Evolutionary conservation across 2,113 vertebrate genomes (phyloP).

Genomic region (Antechinus flavipes): DNA sequence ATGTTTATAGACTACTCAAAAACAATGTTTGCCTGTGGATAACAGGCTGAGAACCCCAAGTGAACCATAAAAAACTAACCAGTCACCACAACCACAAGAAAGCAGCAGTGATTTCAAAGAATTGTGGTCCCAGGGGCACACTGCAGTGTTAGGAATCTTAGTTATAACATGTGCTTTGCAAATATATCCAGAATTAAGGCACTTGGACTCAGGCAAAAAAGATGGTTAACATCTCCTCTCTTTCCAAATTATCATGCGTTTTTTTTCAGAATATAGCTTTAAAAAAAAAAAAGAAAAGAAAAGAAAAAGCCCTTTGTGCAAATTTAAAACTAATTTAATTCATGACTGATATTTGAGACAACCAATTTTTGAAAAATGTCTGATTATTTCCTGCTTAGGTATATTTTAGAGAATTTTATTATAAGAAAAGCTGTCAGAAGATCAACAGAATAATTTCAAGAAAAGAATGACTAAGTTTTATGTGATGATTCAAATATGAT

Average conservation of each 20-base stretch:
- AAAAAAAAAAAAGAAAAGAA: not conserved
- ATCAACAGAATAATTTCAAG: not conserved
- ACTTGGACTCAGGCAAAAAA: not conserved
- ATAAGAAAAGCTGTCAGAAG: conserved; percentile 25
- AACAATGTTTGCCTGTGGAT: conserved; percentile 10
- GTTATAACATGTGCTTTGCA: not conserved
- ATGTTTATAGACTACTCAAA: conserved; percentile 17
- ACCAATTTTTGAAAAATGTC: not conserved
- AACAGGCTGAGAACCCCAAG: not conserved
- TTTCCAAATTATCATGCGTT: not conserved
- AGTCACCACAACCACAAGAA: conserved; percentile 21
- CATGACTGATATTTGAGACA: conserved; percentile 35
- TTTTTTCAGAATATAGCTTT: conserved; percentile 12
- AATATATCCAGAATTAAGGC: conserved; percentile 17
- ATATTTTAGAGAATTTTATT: conserved; percentile 39
- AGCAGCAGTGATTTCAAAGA: conserved; percentile 39
- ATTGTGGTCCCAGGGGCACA: conserved; percentile 15
- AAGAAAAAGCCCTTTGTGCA: not conserved
- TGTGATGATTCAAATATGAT: conserved; percentile 9
- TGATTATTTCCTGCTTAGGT: conserved; percentile 23
- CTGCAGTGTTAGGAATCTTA: not conserved
- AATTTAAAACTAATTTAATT: conserved; percentile 35
- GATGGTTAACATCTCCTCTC: not conserved
- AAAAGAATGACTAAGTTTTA: not conserved
- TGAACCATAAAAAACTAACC: conserved; percentile 23